phyloP scores from a whole-genome alignment of 2,113 vertebrate genomes.

The Semicossyphus pulcher region DNA sequence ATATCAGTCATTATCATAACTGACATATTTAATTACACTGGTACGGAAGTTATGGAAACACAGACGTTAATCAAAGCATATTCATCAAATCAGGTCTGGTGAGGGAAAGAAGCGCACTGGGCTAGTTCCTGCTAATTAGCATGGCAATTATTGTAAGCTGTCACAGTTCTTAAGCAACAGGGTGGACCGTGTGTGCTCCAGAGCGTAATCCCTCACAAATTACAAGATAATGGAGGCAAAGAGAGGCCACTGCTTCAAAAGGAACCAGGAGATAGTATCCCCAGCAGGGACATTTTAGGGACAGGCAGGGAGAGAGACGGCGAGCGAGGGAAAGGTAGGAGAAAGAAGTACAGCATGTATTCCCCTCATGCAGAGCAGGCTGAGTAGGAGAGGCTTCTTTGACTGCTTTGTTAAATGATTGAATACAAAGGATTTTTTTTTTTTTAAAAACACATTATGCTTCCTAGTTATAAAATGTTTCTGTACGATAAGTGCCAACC shows the following conservation, averaged over 20 bases:
- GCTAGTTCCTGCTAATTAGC: slow-evolving; percentile 79
- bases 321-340: slow-evolving; percentile 49
- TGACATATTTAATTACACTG: slow-evolving; percentile 29
- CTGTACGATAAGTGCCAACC: neutral
- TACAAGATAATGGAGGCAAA: slow-evolving; percentile 83
- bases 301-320: slow-evolving; percentile 43
- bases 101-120: slow-evolving; percentile 67
- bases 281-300: slow-evolving; percentile 79
- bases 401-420: slow-evolving; percentile 15
- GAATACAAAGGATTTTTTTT: slow-evolving; percentile 12
- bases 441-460: neutral
- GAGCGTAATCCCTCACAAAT: slow-evolving; percentile 83
- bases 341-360: slow-evolving; percentile 44
- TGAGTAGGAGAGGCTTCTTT: slow-evolving; percentile 34
- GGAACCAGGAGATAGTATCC: slow-evolving; percentile 78
- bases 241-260: slow-evolving; percentile 79
- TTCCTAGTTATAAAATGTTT: too few relatives aligned
- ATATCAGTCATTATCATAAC: slow-evolving; percentile 13
- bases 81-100: slow-evolving; percentile 76
- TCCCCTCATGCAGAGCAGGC: slow-evolving; percentile 45
- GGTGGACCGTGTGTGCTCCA: slow-evolving; percentile 77
- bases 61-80: slow-evolving; percentile 71
- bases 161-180: slow-evolving; percentile 83
- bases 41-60: slow-evolving; percentile 35
- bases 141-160: slow-evolving; percentile 85